Conservation (phyloP, 2,797 vertebrate genomes). For the Mallotus villosus region DNA sequence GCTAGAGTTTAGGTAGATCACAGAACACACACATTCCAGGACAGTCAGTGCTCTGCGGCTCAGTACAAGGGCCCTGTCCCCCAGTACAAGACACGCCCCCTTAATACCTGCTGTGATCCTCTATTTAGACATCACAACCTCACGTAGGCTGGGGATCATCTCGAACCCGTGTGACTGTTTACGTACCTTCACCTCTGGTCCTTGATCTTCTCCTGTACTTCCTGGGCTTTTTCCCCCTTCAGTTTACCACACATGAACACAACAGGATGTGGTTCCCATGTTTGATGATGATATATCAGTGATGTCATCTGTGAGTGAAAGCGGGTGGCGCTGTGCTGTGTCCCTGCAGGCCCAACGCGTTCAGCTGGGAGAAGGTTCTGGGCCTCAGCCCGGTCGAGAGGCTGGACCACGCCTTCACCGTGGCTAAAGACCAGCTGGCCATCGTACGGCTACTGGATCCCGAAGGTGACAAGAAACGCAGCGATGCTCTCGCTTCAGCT, state of each 20-base stretch:
- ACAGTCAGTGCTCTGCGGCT: slow-evolving; percentile 26
- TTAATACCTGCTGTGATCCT: too few species aligned
- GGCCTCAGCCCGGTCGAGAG: slow-evolving; percentile 80
- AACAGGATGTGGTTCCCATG: neutral
- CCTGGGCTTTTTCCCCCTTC: too few species aligned
- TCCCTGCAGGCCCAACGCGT: slow-evolving; percentile 81
- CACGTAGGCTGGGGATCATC: too few species aligned
- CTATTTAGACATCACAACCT: too few species aligned
- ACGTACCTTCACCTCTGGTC: too few species aligned
- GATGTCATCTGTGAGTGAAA: neutral
- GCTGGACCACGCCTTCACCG: slow-evolving; percentile 88
- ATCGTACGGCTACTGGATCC: slow-evolving; percentile 94
- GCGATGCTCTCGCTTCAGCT: neutral
- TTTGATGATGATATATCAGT: neutral
- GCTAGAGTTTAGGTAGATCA: slow-evolving; percentile 65
- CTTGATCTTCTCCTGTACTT: too few species aligned
- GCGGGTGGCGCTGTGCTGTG: neutral
- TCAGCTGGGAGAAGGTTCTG: slow-evolving; percentile 86
- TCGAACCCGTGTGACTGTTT: too few species aligned
- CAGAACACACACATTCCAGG: slow-evolving; percentile 67
- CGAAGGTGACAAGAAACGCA: slow-evolving; percentile 81
- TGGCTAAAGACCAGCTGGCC: slow-evolving; percentile 87
- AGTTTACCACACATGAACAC: too few species aligned
- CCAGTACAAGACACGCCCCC: slow-evolving; percentile 4
- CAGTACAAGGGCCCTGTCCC: slow-evolving; percentile 31